These are phyloP conservation scores for Prionace glauca DNA, from an alignment of 2,797 vertebrate genomes.

Conservation along the genomic window DNA sequence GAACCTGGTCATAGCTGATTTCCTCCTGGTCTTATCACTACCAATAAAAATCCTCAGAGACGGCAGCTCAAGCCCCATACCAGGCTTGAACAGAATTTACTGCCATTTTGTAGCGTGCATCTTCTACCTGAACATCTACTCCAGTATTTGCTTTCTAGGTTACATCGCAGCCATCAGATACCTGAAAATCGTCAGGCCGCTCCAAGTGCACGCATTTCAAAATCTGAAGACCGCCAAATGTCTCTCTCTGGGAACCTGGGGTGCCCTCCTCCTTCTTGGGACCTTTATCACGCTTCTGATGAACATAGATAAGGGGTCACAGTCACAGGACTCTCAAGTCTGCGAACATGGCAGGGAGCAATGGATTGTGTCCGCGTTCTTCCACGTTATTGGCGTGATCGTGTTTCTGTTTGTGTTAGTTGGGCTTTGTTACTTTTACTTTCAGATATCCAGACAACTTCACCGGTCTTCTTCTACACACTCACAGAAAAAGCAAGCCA, in stretches of 20 bases:
- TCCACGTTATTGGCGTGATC: slow-evolving; percentile 45
- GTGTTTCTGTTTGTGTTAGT: slow-evolving; percentile 52
- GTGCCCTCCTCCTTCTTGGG: slow-evolving; percentile 42
- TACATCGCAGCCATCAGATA: slow-evolving; percentile 63
- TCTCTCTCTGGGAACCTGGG: slow-evolving; percentile 53
- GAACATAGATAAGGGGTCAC: not conserved
- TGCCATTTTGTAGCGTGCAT: slow-evolving; percentile 53
- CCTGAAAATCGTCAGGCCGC: slow-evolving; percentile 56
- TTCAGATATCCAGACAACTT: slow-evolving; percentile 48
- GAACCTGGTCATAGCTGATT: slow-evolving; percentile 59
- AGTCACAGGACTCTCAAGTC: slow-evolving; percentile 26
- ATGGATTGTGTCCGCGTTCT: slow-evolving; percentile 44
- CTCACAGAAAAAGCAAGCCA: slow-evolving; percentile 45
- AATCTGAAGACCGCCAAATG: slow-evolving; percentile 45
- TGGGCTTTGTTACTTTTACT: slow-evolving; percentile 51
- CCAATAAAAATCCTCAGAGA: slow-evolving; percentile 51
- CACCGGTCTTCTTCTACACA: slow-evolving; percentile 33
- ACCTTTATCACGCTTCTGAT: slow-evolving; percentile 43
- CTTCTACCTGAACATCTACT: slow-evolving; percentile 65
- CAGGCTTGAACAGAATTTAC: slow-evolving; percentile 42
- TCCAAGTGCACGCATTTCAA: slow-evolving; percentile 49
- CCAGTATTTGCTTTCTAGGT: slow-evolving; percentile 65
- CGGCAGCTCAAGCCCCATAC: slow-evolving; percentile 39
- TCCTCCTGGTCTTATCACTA: slow-evolving; percentile 57
- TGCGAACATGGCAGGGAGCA: not conserved